Conservation (phyloP, 2,797 vertebrate species). For the Poecilia velifera region DNA sequence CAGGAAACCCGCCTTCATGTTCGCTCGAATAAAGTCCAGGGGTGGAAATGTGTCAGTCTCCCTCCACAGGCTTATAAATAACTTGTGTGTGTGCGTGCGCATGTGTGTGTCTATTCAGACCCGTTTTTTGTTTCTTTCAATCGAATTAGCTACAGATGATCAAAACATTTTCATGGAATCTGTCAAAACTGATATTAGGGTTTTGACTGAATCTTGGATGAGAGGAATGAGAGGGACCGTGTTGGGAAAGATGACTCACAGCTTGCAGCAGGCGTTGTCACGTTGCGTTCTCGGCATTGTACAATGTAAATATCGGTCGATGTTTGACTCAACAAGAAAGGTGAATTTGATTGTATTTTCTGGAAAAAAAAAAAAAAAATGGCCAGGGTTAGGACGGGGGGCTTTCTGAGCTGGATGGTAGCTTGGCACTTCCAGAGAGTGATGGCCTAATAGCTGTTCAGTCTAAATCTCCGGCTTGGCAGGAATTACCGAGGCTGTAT, state of each 20-base stretch:
- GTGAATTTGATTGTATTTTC: conserved; percentile 19
- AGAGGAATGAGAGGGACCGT: conserved; percentile 47
- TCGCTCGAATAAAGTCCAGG: conserved; percentile 51
- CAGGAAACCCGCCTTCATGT: conserved; percentile 43
- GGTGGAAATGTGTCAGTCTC: conserved; percentile 57
- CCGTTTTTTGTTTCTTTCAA: conserved; percentile 63
- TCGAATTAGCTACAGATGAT: conserved; percentile 65
- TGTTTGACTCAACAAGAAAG: conserved; percentile 39
- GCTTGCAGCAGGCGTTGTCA: conserved; percentile 48
- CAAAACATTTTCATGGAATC: conserved; percentile 63
- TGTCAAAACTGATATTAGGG: conserved; percentile 58
- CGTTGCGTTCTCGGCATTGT: conserved; percentile 35
- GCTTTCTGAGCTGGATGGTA: conserved; percentile 52
- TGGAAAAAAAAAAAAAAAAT: background rate
- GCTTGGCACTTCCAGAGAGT: conserved; percentile 64
- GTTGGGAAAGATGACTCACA: conserved; percentile 57
- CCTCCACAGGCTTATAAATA: conserved; percentile 45
- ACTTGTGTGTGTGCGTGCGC: conserved; percentile 19
- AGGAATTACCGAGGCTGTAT: conserved; percentile 77
- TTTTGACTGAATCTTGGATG: conserved; percentile 69
- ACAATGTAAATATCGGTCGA: conserved; percentile 35
- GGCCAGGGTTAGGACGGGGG: background rate
- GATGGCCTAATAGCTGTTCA: conserved; percentile 73
- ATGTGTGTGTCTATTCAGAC: conserved; percentile 34
- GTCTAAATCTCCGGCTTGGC: conserved; percentile 76